Conservation (phyloP, 2,113 vertebrate species). For the Pomatostomus ruficeps region DNA sequence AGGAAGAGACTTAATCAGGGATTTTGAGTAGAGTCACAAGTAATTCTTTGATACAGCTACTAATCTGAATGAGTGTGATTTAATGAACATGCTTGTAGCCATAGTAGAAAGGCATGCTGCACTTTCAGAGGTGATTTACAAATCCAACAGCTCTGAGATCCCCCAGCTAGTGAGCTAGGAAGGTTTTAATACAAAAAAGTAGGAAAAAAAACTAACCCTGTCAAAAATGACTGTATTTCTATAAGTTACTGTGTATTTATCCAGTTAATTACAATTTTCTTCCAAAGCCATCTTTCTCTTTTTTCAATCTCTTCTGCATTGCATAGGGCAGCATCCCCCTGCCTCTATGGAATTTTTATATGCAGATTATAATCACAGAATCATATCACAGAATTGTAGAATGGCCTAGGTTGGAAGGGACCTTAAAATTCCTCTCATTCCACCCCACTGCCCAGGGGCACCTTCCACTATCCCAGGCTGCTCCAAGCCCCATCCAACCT, state of each 20-base stretch:
- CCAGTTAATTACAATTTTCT: background rate
- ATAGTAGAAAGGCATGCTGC: background rate
- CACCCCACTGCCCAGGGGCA: background rate
- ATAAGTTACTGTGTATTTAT: background rate
- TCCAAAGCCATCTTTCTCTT: background rate
- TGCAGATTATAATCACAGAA: background rate
- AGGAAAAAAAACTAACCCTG: background rate
- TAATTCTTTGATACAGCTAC: background rate
- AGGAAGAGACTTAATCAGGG: background rate
- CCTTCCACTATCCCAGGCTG: background rate
- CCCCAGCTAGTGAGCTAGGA: background rate
- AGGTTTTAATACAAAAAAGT: background rate
- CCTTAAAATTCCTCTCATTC: background rate
- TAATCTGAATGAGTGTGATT: background rate
- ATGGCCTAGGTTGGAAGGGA: background rate
- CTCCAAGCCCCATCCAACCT: background rate
- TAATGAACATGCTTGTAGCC: background rate
- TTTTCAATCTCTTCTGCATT: background rate
- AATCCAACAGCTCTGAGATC: background rate
- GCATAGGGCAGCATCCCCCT: background rate
- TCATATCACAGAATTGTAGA: background rate
- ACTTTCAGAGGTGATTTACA: background rate
- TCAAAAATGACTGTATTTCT: background rate
- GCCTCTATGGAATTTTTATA: background rate
- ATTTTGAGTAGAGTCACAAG: background rate